These are phyloP conservation scores for silkworm (Bombyx mori) DNA, from an alignment of 1,140 invertebrate genomes.

Conservation along the genomic window DNA sequence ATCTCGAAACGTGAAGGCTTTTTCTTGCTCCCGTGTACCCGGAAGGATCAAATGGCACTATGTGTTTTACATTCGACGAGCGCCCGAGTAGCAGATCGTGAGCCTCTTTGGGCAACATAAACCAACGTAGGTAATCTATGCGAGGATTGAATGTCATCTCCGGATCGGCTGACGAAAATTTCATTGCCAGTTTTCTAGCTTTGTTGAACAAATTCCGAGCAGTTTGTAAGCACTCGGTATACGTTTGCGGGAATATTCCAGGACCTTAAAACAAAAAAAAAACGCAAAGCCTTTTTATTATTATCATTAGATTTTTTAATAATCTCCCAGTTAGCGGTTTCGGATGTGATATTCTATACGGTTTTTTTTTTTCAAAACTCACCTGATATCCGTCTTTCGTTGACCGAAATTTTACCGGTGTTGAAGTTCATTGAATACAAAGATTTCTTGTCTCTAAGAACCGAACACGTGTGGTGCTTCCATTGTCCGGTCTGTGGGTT, in stretches of 20 bases:
- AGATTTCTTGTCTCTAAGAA: constrained; percentile 87
- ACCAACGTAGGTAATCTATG: constrained; percentile 84
- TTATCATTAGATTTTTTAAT: not conserved
- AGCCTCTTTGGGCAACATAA: constrained; percentile 85
- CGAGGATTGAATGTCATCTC: constrained; percentile 77
- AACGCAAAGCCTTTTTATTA: not conserved
- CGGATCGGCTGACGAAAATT: constrained; percentile 81
- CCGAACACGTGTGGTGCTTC: constrained; percentile 85
- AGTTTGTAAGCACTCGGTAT: constrained; percentile 83
- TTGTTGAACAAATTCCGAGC: constrained; percentile 84
- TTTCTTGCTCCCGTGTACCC: constrained; percentile 61
- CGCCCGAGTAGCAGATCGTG: constrained; percentile 80
- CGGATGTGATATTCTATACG: not conserved
- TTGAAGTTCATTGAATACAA: constrained; percentile 84
- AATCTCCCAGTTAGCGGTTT: not conserved
- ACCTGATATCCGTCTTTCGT: constrained; percentile 77
- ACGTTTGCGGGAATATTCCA: constrained; percentile 79
- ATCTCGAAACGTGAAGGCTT: constrained; percentile 45
- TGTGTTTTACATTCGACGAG: constrained; percentile 81
- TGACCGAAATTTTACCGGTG: constrained; percentile 81
- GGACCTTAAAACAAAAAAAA: constrained; percentile 60
- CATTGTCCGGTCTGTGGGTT: constrained; percentile 92
- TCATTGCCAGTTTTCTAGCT: constrained; percentile 82
- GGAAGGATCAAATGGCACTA: constrained; percentile 80
- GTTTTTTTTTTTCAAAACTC: constrained; percentile 11